Base-by-base conservation (phyloP, 1,140 invertebrate genomes). In the Euglossa dilemma region DNA sequence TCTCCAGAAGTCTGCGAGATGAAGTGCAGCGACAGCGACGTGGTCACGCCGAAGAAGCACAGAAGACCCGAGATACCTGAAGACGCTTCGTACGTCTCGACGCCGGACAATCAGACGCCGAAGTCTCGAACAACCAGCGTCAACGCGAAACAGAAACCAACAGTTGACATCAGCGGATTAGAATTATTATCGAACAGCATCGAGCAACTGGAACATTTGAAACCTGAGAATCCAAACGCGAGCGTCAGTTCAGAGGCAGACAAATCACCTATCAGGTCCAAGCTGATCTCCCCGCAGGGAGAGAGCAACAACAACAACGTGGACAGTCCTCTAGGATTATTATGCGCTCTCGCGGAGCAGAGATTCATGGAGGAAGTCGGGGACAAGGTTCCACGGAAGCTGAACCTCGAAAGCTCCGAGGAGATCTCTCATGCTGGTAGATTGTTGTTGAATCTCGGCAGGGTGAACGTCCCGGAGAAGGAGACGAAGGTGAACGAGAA, bases 341-440 rank as follows among this genome's bases (percentile, higher is more conserved):
- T 98, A 8, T 98, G 98, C 92, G 97, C 97, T 2, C 93, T 98
- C 45, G 98, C 97, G 0, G 97, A 98, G 90, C 97, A 98, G 89
- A 95, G 97, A 76, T 96, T 97, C 80, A 96, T 97, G 93, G 97
- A 97, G 90, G 97, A 97, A 92, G 95, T 95, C 7, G 95, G 93
- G 23, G 95, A 95, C 66, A 92, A 92, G 76, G 76, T 87, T 70
- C 67, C 84, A 77, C 87, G 80, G 78, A 89, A 87, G 72, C 50
- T 66, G 9, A 86, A 72, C 66, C 45, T 85, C 0, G 92, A 93
- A 0, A 91, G 82, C 70, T 90, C 91, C 0, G 89, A 92, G 20
- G 92, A 92, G 16, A 88, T 92, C 36, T 90, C 90, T 0, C 70
- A 76, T 0, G 90, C 89, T 20, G 87, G 91, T 9, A 86, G 81